Base-by-base conservation (phyloP, 2,797 vertebrate species). In the Furcifer pardalis region DNA sequence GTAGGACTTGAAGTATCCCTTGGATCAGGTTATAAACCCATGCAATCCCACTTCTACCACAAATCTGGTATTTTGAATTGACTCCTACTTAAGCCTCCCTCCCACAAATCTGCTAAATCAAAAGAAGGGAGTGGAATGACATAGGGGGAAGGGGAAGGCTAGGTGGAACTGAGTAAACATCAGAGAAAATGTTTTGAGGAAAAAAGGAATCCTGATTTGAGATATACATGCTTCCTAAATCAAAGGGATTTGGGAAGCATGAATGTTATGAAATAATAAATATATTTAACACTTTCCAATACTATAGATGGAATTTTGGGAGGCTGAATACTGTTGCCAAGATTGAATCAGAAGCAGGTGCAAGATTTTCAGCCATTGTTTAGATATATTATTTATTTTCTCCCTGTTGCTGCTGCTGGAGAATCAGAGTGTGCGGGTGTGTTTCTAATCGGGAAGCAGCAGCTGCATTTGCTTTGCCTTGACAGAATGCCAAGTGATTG, bases 381-480 rank as follows among this genome's bases (percentile, higher is more conserved):
- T 44, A 27, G 59, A 30, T n/a, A 19, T 9, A 10, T 37, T 44
- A 35, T 30, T 35, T 25, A 40, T 25, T 35, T 19, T 12, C 63
- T 49, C 84, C 77, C 77, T 9, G 9, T n/a, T 35, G 15, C 81
- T 42, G 10, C 79, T 77, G 59, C 65, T 59, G 35, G 30, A 68
- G 60, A 32, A 40, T 37, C 7, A 35, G 77, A 84, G 44, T 63
- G 42, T 71, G 79, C 52, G 79, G 84, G 79, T 71, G 84, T 86
- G 73, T 86, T 77, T 86, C 82, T 77, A 60, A 81, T 40, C 74
- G 5, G 40, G 65, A 77, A 60, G 52, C 73, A 63, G 74, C 84
- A 86, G 84, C 84, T 86, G 84, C 84, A 81, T 40, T 77, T 76
- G 84, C 17, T 71, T 52, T 72, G 12, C 73, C 71, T 71, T 82